phyloP scores from a whole-genome alignment of 2,888 invertebrate genomes.

The Itoplectis maculator region DNA sequence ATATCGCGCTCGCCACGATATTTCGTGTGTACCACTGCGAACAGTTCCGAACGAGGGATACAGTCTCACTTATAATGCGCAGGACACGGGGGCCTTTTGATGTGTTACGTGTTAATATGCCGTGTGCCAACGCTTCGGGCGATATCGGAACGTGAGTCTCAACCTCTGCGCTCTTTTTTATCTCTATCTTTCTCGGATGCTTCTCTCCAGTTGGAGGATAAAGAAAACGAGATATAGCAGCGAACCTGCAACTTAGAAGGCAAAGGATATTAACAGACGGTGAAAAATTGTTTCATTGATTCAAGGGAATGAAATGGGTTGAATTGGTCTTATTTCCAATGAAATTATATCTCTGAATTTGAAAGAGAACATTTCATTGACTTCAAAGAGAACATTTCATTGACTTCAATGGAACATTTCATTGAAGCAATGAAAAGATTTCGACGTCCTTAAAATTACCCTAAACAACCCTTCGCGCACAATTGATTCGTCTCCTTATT shows the following conservation, averaged over 20 bases:
- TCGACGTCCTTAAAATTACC: background rate
- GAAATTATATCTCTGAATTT: too few species aligned
- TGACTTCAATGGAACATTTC: too few species aligned
- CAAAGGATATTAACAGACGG: constrained; percentile 27
- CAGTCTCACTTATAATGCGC: constrained; percentile 43
- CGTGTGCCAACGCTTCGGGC: constrained; percentile 61
- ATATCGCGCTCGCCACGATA: constrained; percentile 62
- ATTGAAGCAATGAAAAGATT: constrained; percentile 52
- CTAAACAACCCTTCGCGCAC: background rate
- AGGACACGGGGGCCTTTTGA: constrained; percentile 71
- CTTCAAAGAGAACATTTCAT: too few species aligned
- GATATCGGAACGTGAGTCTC: constrained; percentile 59
- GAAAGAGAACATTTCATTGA: too few species aligned
- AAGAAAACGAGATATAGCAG: constrained; percentile 37
- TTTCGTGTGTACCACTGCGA: constrained; percentile 58
- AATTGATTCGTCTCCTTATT: too few species aligned
- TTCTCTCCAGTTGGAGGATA: constrained; percentile 3
- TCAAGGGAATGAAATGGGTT: constrained; percentile 46
- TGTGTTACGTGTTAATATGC: constrained; percentile 82
- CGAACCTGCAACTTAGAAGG: constrained; percentile 8
- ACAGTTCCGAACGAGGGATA: constrained; percentile 17
- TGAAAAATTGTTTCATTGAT: constrained; percentile 52
- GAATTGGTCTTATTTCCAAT: too few species aligned
- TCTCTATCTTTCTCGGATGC: too few species aligned
- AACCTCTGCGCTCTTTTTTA: background rate